Percentiles rank a stretch among this genome's conserved stretches.
Conservation (phyloP, 2,888 invertebrate genomes). For the Schizotus pectinicornis region DNA sequence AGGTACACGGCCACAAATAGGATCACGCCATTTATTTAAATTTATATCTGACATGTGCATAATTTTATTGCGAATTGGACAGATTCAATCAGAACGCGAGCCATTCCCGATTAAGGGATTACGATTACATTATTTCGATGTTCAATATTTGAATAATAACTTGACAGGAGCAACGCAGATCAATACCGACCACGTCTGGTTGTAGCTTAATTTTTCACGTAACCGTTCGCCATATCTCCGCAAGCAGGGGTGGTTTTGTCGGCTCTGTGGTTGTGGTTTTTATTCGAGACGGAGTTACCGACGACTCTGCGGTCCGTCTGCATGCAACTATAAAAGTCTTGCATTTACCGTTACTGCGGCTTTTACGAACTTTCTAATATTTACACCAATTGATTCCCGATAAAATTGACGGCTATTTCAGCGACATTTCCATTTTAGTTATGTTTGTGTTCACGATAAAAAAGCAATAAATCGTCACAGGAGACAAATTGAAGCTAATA, state of each 20-base stretch:
- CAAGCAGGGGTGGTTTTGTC: too few species aligned
- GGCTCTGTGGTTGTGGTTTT: neutral
- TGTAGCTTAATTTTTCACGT: conserved; percentile 13
- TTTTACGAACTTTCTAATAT: conserved; percentile 31
- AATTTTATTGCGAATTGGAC: conserved; percentile 14
- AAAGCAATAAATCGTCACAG: conserved; percentile 17
- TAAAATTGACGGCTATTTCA: conserved; percentile 19
- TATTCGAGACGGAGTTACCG: neutral
- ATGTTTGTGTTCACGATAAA: conserved; percentile 22
- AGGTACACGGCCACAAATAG: too few species aligned
- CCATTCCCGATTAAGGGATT: conserved; percentile 41
- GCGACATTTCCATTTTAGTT: conserved; percentile 7
- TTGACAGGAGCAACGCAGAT: conserved; percentile 17
- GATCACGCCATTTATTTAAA: too few species aligned
- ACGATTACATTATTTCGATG: conserved; percentile 46
- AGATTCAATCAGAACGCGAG: conserved; percentile 34
- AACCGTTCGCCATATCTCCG: neutral
- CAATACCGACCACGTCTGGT: neutral
- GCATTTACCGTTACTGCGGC: conserved; percentile 27
- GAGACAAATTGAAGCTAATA: conserved; percentile 19
- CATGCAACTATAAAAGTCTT: conserved; percentile 25
- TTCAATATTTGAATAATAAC: conserved; percentile 36
- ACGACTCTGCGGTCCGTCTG: neutral
- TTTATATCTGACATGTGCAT: neutral
- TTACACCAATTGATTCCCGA: conserved; percentile 35